These are phyloP conservation scores for Drosophila sordidula DNA, from an alignment of 2,888 invertebrate species.

Conservation along the genomic window DNA sequence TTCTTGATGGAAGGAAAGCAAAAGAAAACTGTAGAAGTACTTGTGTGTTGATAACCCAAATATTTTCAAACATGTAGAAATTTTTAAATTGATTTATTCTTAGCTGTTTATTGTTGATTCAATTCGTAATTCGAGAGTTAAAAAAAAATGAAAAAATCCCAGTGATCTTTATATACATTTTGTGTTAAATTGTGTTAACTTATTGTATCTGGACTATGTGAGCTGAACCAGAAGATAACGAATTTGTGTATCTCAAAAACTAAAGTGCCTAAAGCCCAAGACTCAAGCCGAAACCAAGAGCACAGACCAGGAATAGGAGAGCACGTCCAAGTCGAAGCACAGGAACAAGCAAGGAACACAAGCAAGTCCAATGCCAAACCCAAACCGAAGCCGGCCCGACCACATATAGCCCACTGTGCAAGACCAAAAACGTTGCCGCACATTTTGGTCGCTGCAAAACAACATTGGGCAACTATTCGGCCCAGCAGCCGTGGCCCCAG, in stretches of 20 bases:
- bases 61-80: too few relatives aligned
- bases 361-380: constrained; percentile 48
- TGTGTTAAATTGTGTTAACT: too few relatives aligned
- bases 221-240: not conserved
- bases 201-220: too few relatives aligned
- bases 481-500: constrained; percentile 11
- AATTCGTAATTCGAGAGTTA: too few relatives aligned
- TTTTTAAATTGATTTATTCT: too few relatives aligned
- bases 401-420: constrained; percentile 80
- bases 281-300: not conserved
- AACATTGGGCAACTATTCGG: constrained; percentile 58
- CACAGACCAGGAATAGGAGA: constrained; percentile 1
- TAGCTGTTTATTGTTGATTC: too few relatives aligned
- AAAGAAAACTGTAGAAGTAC: too few relatives aligned
- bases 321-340: constrained; percentile 8
- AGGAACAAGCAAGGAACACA: not conserved
- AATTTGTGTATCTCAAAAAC: not conserved
- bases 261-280: not conserved
- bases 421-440: constrained; percentile 82
- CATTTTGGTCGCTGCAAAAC: constrained; percentile 81
- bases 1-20: too few relatives aligned
- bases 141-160: too few relatives aligned
- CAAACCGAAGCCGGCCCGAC: constrained; percentile 37
- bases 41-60: too few relatives aligned
- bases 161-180: too few relatives aligned